Percentiles rank a stretch among this genome's conserved stretches.
Conservation (phyloP, 1,140 invertebrate species). For the Yoshiicerus persimilis region DNA sequence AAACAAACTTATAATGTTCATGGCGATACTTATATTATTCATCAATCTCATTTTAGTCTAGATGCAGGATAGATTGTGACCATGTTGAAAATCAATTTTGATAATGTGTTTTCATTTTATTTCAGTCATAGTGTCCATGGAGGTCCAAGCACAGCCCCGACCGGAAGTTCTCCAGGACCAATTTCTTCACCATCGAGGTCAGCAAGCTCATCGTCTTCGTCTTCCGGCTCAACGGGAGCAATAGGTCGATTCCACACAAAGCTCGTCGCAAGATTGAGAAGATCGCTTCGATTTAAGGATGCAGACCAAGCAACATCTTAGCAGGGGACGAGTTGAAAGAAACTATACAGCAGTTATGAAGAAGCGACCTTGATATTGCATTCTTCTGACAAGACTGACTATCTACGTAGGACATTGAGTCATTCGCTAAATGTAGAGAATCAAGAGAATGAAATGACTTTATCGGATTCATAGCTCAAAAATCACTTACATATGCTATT, state of each 20-base stretch:
- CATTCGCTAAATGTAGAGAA: not conserved
- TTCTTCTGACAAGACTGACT: conserved; percentile 37
- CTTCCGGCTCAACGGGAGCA: conserved; percentile 19
- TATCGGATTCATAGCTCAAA: not conserved
- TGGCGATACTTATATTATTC: too few species aligned
- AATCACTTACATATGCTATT: not conserved
- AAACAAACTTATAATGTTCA: too few species aligned
- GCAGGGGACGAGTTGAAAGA: not conserved
- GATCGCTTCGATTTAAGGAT: conserved; percentile 42
- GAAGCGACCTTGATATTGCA: conserved; percentile 29
- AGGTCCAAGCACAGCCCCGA: conserved; percentile 30
- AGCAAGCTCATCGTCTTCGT: conserved; percentile 36
- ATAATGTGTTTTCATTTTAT: not conserved
- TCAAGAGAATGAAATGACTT: not conserved
- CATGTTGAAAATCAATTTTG: too few species aligned
- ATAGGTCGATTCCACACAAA: conserved; percentile 41
- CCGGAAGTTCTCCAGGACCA: conserved; percentile 14
- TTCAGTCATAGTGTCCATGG: not conserved
- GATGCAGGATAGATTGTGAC: too few species aligned
- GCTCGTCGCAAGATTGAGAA: conserved; percentile 32
- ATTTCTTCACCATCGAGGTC: conserved; percentile 37
- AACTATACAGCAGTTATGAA: conserved; percentile 4
- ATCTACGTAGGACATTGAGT: not conserved
- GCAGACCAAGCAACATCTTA: conserved; percentile 10
- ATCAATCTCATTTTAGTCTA: too few species aligned